Conservation (phyloP, 1,140 invertebrate genomes). For the Tetranychus cinnabarinus region DNA sequence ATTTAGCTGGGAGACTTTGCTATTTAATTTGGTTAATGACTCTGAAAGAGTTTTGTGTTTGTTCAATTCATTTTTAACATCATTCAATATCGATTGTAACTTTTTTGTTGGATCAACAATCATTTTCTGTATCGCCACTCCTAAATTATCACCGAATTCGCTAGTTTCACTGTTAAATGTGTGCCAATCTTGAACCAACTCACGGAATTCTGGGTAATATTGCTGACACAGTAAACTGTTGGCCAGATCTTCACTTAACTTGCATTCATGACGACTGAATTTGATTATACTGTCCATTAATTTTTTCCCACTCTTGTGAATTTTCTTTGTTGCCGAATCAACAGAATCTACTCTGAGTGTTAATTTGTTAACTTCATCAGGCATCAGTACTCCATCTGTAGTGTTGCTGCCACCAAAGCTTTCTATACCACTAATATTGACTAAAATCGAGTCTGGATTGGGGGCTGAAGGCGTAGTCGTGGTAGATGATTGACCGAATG, state of each 20-base stretch:
- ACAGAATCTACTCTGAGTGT: not conserved
- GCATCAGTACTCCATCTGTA: not conserved
- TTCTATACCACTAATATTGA: not conserved
- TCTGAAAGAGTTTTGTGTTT: slow-evolving; percentile 2
- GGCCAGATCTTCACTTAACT: not conserved
- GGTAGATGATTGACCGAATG: too few relatives aligned
- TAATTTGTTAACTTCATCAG: not conserved
- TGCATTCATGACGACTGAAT: not conserved
- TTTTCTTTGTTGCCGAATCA: not conserved
- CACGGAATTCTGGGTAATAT: not conserved
- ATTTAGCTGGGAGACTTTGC: not conserved
- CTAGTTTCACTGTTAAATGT: not conserved
- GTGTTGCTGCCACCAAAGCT: too few relatives aligned
- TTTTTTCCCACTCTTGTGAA: not conserved
- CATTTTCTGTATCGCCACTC: not conserved
- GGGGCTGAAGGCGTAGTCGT: not conserved
- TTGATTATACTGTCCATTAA: not conserved
- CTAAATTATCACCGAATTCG: slow-evolving; percentile 3
- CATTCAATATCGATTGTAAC: not conserved
- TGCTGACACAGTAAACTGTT: not conserved
- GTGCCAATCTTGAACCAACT: slow-evolving; percentile 5
- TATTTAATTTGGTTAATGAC: not conserved
- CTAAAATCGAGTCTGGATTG: not conserved
- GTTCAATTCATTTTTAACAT: slow-evolving; percentile 4
- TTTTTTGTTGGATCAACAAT: slow-evolving; percentile 6